phyloP scores from a whole-genome alignment of 2,888 invertebrate genomes.

The Cataglyphis cursor region DNA sequence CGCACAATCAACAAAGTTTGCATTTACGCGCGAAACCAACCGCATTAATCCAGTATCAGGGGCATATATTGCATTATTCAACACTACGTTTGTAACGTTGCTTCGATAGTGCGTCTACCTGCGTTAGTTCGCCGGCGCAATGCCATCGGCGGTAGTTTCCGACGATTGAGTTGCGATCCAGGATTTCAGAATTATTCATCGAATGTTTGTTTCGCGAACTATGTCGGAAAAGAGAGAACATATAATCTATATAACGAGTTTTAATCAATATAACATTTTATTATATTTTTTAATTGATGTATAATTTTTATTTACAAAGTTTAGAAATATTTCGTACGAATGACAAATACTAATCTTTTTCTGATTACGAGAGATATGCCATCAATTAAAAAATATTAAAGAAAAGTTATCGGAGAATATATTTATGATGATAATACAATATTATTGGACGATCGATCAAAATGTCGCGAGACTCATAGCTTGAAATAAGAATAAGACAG shows the following conservation, averaged over 20 bases:
- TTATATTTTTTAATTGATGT: not conserved
- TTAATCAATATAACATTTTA: not conserved
- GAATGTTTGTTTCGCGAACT: constrained; percentile 3
- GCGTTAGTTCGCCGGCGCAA: constrained; percentile 59
- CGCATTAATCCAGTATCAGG: constrained; percentile 73
- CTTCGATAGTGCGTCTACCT: constrained; percentile 71
- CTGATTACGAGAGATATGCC: not conserved
- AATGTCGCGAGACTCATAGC: constrained; percentile 1
- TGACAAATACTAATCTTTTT: not conserved
- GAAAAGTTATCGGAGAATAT: not conserved
- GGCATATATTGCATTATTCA: constrained; percentile 82
- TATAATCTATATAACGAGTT: not conserved
- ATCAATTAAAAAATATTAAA: constrained; percentile 8
- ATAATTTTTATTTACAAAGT: constrained; percentile 11
- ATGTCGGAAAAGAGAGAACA: not conserved
- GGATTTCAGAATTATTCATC: constrained; percentile 40
- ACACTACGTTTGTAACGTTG: constrained; percentile 74
- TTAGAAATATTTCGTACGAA: not conserved
- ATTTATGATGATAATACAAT: not conserved
- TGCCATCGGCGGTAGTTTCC: constrained; percentile 33
- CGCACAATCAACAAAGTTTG: constrained; percentile 51
- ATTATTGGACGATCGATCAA: constrained; percentile 40
- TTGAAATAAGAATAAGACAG: constrained; percentile 25
- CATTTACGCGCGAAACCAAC: constrained; percentile 44
- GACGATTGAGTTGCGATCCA: constrained; percentile 28